Evolutionary conservation across 2,888 invertebrate species (phyloP).

Genomic region (Scrobipalpa costella): DNA sequence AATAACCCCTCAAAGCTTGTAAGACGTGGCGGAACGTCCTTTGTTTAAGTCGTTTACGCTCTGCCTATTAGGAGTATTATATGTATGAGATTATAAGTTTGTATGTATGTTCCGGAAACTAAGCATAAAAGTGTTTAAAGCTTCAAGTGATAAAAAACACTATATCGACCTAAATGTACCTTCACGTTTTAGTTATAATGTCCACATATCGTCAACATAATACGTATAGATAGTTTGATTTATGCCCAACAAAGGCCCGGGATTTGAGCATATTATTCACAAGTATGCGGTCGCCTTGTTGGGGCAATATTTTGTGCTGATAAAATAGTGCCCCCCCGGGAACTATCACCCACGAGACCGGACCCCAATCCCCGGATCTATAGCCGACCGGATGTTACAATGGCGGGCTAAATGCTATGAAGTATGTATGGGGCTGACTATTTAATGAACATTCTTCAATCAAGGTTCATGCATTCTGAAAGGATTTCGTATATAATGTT

Average conservation of each 20-base stretch:
- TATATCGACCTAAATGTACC: too few species aligned
- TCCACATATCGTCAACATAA: neutral
- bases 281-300: neutral
- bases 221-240: too few species aligned
- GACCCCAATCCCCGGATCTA: neutral
- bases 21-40: too few species aligned
- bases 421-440: neutral
- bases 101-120: too few species aligned
- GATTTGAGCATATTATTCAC: slow-evolving; percentile 1
- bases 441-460: neutral
- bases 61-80: too few species aligned
- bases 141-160: too few species aligned
- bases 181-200: neutral
- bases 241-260: neutral
- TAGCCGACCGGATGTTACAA: neutral
- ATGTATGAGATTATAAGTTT: too few species aligned
- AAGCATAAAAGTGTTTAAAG: too few species aligned
- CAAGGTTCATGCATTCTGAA: too few species aligned
- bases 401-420: neutral
- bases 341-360: neutral
- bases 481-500: too few species aligned
- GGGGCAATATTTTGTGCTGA: slow-evolving; percentile 10
- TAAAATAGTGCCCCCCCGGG: neutral
- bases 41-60: too few species aligned
- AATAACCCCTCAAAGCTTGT: too few species aligned